Conservation (phyloP, 2,113 vertebrate species). For the Hippocampus mohnikei region DNA sequence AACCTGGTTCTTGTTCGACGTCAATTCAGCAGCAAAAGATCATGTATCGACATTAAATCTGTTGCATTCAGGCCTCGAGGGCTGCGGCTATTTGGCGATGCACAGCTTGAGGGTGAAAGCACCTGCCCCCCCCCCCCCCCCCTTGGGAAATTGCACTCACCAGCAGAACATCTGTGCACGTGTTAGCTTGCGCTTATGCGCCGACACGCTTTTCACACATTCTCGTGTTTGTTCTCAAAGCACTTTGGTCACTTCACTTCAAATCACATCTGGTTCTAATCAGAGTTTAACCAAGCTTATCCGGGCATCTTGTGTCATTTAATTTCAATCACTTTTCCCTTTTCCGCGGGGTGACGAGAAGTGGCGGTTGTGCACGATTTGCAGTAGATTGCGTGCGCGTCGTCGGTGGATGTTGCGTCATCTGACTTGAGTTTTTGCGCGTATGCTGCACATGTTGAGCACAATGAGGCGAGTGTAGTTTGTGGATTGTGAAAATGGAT, state of each 20-base stretch:
- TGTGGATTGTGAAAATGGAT: conserved; percentile 38
- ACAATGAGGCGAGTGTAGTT: conserved; percentile 52
- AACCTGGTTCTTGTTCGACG: background rate
- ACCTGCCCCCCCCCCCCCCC: conserved; percentile 42
- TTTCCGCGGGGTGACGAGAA: too few relatives aligned
- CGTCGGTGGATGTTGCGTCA: conserved; percentile 6
- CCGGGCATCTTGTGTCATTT: background rate
- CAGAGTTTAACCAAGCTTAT: background rate
- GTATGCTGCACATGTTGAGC: conserved; percentile 14
- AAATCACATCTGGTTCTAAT: background rate
- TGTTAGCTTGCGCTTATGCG: conserved; percentile 52
- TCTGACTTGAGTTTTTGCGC: conserved; percentile 9
- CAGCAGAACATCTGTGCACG: conserved; percentile 57
- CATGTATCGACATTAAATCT: conserved; percentile 16
- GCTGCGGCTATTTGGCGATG: conserved; percentile 30
- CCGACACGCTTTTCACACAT: conserved; percentile 54
- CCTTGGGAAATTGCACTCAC: conserved; percentile 42
- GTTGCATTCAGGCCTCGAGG: conserved; percentile 17
- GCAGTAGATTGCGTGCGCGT: background rate
- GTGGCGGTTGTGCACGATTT: too few relatives aligned
- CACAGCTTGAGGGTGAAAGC: conserved; percentile 48
- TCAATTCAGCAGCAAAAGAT: conserved; percentile 6
- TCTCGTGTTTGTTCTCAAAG: conserved; percentile 27
- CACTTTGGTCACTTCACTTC: background rate
- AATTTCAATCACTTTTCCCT: background rate